Conservation (phyloP, 2,797 vertebrate species). For the Anableps anableps region DNA sequence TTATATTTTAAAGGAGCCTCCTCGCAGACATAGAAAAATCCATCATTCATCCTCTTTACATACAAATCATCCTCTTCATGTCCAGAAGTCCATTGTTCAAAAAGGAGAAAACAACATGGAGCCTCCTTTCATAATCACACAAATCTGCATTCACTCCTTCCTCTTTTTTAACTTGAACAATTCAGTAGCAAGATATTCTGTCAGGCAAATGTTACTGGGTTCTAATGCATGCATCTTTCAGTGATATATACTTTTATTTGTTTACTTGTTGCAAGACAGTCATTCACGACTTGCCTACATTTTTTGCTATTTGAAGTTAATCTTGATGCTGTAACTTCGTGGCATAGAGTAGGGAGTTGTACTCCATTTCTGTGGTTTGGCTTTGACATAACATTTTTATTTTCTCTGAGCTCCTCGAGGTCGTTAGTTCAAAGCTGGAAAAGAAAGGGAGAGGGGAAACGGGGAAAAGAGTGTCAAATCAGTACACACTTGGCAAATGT, state of each 20-base stretch:
- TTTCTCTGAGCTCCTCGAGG: constrained; percentile 32
- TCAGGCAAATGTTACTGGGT: constrained; percentile 80
- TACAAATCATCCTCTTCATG: constrained; percentile 42
- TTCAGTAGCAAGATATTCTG: constrained; percentile 51
- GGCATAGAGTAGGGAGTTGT: constrained; percentile 21
- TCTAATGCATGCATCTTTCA: constrained; percentile 82
- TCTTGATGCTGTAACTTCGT: constrained; percentile 49
- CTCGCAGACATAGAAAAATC: constrained; percentile 44
- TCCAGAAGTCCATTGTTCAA: constrained; percentile 41
- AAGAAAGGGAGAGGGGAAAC: constrained; percentile 29
- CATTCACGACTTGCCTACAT: constrained; percentile 32
- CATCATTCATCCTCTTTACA: constrained; percentile 29
- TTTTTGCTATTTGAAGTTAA: constrained; percentile 43
- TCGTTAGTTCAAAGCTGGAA: constrained; percentile 52
- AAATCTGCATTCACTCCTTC: constrained; percentile 57
- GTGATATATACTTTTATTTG: constrained; percentile 49
- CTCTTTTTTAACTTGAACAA: constrained; percentile 40
- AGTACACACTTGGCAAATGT: background rate
- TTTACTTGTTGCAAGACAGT: constrained; percentile 58
- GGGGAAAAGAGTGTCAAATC: constrained; percentile 3
- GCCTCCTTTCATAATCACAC: constrained; percentile 39
- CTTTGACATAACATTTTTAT: background rate
- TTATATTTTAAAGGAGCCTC: constrained; percentile 41
- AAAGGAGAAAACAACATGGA: constrained; percentile 17
- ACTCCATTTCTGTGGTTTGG: constrained; percentile 35